These are phyloP conservation scores for Anastrepha obliqua DNA, from an alignment of 1,140 invertebrate genomes.

Conservation along the genomic window DNA sequence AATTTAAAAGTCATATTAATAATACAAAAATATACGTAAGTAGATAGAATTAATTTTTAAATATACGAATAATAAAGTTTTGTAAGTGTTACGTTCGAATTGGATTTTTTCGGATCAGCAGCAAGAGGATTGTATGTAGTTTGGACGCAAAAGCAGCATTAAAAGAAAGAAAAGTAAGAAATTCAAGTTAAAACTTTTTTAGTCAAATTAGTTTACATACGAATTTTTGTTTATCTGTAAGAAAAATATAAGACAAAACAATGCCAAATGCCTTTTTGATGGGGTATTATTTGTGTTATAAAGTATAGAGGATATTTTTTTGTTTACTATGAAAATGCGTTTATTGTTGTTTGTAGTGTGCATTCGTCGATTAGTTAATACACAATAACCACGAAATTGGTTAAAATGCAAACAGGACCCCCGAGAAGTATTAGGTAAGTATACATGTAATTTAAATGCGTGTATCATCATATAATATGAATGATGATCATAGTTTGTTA, in stretches of 20 bases:
- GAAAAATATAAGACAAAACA: background rate
- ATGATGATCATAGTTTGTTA: too few relatives aligned
- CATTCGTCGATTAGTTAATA: slow-evolving; percentile 24
- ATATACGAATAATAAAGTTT: background rate
- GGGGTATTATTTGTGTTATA: slow-evolving; percentile 18
- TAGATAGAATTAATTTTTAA: background rate
- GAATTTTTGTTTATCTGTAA: background rate
- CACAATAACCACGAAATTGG: slow-evolving; percentile 45
- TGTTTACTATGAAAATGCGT: slow-evolving; percentile 5
- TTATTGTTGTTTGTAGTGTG: background rate
- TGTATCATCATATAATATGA: too few relatives aligned
- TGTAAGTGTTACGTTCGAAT: slow-evolving; percentile 13
- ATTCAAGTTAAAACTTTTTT: background rate
- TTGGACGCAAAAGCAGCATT: slow-evolving; percentile 56
- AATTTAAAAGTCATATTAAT: background rate
- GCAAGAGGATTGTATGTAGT: background rate
- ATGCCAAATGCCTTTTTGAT: slow-evolving; percentile 37
- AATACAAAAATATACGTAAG: background rate
- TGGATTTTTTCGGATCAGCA: slow-evolving; percentile 28
- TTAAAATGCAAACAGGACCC: slow-evolving; percentile 34
- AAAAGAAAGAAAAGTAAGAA: slow-evolving; percentile 35
- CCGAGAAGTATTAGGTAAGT: slow-evolving; percentile 2
- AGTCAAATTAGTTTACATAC: slow-evolving; percentile 27
- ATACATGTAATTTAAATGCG: background rate
- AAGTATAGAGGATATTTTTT: background rate